phyloP scores from a whole-genome alignment of 2,888 invertebrate species.

The Eudemis profundana region DNA sequence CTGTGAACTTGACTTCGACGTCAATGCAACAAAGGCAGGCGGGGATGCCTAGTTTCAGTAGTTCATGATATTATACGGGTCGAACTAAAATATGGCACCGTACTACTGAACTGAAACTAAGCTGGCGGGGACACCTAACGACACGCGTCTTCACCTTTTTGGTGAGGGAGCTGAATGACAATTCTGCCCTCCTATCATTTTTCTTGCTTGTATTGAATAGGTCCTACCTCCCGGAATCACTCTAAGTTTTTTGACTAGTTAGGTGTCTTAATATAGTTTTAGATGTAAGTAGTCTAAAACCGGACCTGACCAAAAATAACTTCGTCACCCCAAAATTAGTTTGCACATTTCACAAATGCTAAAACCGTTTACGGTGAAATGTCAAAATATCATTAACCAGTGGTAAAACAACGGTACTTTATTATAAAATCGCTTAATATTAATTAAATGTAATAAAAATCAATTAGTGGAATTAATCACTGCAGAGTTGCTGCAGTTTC shows the following conservation, averaged over 20 bases:
- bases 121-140: background rate
- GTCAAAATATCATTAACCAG: background rate
- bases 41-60: too few species aligned
- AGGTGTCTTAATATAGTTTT: conserved; percentile 11
- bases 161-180: too few species aligned
- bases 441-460: conserved; percentile 12
- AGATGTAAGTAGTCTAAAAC: conserved; percentile 12
- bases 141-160: too few species aligned
- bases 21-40: too few species aligned
- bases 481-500: background rate
- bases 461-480: background rate
- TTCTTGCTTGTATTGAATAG: too few species aligned
- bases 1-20: too few species aligned
- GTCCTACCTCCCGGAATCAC: too few species aligned
- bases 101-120: too few species aligned
- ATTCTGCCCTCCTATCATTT: too few species aligned
- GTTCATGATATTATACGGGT: too few species aligned
- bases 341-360: background rate
- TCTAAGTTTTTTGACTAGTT: too few species aligned
- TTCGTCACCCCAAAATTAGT: conserved; percentile 8
- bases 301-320: background rate
- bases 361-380: conserved; percentile 5
- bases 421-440: conserved; percentile 12
- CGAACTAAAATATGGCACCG: too few species aligned
- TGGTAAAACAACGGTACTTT: conserved; percentile 9